phyloP scores from a whole-genome alignment of 2,797 vertebrate species.

The Aselliscus stoliczkanus region DNA sequence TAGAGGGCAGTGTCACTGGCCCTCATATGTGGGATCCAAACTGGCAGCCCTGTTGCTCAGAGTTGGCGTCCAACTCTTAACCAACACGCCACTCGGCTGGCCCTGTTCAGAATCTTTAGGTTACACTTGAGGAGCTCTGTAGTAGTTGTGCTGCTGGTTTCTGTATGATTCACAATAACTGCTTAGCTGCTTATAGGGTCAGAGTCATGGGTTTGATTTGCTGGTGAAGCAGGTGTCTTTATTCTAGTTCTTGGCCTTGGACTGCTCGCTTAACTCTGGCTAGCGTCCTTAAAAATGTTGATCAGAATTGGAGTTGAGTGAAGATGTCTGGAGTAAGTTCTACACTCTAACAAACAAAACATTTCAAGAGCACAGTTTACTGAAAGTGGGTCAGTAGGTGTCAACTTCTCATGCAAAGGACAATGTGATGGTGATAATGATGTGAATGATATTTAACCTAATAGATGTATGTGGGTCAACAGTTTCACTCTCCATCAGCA shows the following conservation, averaged over 20 bases:
- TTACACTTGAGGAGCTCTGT: not conserved
- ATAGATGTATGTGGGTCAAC: not conserved
- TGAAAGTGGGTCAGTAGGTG: not conserved
- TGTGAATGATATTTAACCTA: not conserved
- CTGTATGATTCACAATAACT: not conserved
- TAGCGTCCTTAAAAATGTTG: slow-evolving; percentile 46
- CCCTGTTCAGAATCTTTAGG: slow-evolving; percentile 1
- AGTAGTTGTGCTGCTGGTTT: not conserved
- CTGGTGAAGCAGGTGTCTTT: not conserved
- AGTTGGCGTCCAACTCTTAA: no score
- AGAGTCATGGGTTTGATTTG: not conserved
- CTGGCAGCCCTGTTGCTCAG: no score
- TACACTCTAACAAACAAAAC: slow-evolving; percentile 23
- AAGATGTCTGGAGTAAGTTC: slow-evolving; percentile 28
- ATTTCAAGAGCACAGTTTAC: not conserved
- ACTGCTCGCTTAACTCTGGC: not conserved
- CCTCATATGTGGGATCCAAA: no score
- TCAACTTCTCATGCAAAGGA: not conserved
- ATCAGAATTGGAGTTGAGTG: slow-evolving; percentile 26
- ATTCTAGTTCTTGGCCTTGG: not conserved
- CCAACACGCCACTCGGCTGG: no score
- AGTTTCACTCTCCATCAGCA: not conserved
- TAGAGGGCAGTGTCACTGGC: no score
- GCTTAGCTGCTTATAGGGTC: not conserved
- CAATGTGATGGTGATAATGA: not conserved